Percentiles rank a stretch among this genome's conserved stretches.
phyloP scores from a whole-genome alignment of 2,797 vertebrate genomes.

The Acridotheres tristis region DNA sequence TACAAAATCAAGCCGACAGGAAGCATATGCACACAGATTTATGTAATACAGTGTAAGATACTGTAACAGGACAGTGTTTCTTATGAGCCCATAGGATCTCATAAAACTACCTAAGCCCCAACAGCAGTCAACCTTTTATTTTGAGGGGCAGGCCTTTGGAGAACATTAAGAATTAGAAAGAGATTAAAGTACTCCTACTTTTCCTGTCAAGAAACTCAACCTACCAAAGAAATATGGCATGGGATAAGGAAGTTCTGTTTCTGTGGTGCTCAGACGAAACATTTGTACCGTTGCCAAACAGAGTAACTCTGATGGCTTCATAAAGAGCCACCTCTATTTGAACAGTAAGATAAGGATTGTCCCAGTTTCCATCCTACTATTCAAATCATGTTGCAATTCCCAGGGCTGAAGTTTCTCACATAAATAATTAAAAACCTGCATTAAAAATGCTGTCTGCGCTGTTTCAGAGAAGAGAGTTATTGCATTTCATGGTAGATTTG shows the following conservation, averaged over 20 bases:
- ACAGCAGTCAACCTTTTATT: neutral
- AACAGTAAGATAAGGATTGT: neutral
- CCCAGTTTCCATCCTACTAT: neutral
- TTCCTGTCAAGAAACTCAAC: neutral
- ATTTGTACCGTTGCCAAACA: neutral
- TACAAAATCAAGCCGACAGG: neutral
- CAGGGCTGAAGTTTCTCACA: neutral
- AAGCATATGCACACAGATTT: neutral
- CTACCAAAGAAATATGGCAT: neutral
- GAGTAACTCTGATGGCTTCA: neutral
- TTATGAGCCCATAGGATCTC: neutral
- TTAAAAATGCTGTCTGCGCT: constrained; percentile 11
- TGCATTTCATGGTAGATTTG: constrained; percentile 32
- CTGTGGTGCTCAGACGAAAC: neutral
- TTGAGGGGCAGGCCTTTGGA: neutral
- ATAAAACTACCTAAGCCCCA: neutral
- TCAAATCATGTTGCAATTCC: constrained; percentile 4
- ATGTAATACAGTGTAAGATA: neutral
- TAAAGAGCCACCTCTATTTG: neutral
- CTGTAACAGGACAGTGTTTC: neutral
- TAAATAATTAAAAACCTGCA: constrained; percentile 14
- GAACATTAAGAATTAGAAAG: neutral
- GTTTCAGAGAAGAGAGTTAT: constrained; percentile 1
- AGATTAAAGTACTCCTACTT: neutral
- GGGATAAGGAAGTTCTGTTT: neutral